Base-by-base conservation (phyloP, 2,113 vertebrate genomes). In the Notothenia coriiceps region DNA sequence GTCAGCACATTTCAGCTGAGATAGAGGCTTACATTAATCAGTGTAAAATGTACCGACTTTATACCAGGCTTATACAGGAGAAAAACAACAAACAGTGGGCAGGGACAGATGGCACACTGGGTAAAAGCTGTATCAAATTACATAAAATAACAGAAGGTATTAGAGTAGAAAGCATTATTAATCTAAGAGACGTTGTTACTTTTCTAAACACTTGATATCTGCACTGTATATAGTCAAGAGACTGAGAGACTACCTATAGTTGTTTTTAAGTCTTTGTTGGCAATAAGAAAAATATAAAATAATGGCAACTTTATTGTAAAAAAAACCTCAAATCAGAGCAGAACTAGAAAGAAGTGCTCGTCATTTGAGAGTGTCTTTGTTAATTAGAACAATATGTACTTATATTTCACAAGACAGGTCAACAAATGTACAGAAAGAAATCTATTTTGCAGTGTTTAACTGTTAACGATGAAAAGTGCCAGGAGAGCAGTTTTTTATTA, bases 401-500 rank as follows among this genome's bases (percentile, higher is more conserved):
- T 69, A 17, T 46, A 22, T 2, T 15, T 47, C 10, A 33, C 14
- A 51, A 15, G n/a, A 11, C 17, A 63, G 57, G 25, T 59, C 25
- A 13, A 22, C 2, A 43, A 68, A 40, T 25, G 47, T n/a, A 62
- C 15, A 52, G 25, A n/a, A 55, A 72, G 12, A 72, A 70, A 63
- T 67, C 47, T 67, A 55, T 18, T 29, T 44, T 46, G 33, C 18
- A n/a, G 51, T 7, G 50, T 62, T 69, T 66, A 29, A 29, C 52
- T 59, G 35, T 67, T 62, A 49, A 59, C 50, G 68, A 71, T 60
- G 5, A 81, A 84, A 82, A 79, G 57, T 62, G 63, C 67, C 67
- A 43, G 44, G 35, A 68, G 67, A 84, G 59, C 70, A 61, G 65
- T 74, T 77, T 86, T 83, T 72, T 81, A 71, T 77, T 83, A 69